These are phyloP conservation scores for Plectropomus leopardus DNA, from an alignment of 2,113 vertebrate genomes.

Conservation along the genomic window DNA sequence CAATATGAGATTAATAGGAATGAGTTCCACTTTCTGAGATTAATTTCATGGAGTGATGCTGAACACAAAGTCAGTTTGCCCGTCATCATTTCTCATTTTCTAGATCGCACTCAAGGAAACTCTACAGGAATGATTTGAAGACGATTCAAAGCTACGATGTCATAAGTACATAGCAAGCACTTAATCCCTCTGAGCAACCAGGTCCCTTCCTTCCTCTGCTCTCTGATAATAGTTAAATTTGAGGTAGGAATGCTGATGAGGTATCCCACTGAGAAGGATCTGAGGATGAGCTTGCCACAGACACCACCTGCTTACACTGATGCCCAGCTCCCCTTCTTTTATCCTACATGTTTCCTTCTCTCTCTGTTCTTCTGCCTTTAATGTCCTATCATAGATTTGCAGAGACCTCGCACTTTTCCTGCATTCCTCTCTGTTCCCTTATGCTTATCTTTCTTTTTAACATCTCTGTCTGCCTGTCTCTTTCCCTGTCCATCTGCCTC, in stretches of 20 bases:
- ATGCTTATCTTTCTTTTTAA: constrained; percentile 10
- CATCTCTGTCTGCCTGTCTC: constrained; percentile 44
- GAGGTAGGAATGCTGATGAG: constrained; percentile 77
- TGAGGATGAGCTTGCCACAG: constrained; percentile 60
- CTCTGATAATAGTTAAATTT: constrained; percentile 66
- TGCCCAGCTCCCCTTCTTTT: constrained; percentile 60
- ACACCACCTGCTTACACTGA: constrained; percentile 65
- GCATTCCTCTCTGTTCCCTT: constrained; percentile 35
- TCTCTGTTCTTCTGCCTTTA: constrained; percentile 65
- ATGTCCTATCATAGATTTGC: constrained; percentile 70
- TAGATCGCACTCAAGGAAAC: neutral
- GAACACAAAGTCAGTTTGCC: neutral
- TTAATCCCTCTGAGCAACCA: constrained; percentile 43
- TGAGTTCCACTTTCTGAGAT: neutral
- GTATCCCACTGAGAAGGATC: constrained; percentile 72
- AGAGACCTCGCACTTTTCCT: constrained; percentile 44
- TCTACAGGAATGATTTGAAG: neutral
- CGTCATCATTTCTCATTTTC: neutral
- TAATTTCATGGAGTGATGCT: neutral
- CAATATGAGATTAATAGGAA: neutral
- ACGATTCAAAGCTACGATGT: constrained; percentile 29
- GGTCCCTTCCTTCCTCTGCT: constrained; percentile 42
- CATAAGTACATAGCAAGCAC: constrained; percentile 20
- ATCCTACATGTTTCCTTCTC: constrained; percentile 54
- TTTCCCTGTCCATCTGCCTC: constrained; percentile 59